Base-by-base conservation (phyloP, 2,113 vertebrate species). In the Sigmodon hispidus region DNA sequence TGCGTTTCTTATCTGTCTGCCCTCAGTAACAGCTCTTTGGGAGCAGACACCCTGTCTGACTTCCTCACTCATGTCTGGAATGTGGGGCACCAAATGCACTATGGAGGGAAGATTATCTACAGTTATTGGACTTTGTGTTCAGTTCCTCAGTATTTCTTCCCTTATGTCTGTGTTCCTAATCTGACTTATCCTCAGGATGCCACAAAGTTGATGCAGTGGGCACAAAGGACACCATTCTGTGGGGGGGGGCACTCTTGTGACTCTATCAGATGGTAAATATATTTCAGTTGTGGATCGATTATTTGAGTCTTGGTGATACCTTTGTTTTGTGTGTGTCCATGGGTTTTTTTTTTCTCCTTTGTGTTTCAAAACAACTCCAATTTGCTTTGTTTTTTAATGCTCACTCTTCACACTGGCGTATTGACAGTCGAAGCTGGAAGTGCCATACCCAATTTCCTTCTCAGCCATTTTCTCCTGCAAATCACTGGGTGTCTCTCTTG, bases 401-500 rank as follows among this genome's bases (percentile, higher is more conserved):
- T 97, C 76, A 77, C n/a, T 92, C 70, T 80, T 97, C 36, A 91
- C 77, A 94, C 67, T 96, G 86, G 67, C 86, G 91, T 90, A 95
- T 89, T 96, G 94, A 97, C 77, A 95, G 61, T 83, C 79, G 15
- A 91, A 45, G 43, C 65, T 92, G 87, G 83, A 96, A 86, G 45
- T 1, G 0, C 91, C 81, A 88, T 95, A 69, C 91, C 76, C 86
- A 91, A 94, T 92, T 96, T 96, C 72, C 69, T 87, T 93, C 93
- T 83, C 73, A 96, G 91, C 92, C 67, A 97, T 92, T 97, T 97
- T 50, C 67, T 93, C 67, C 87, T 95, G 55, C 45, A 96, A 92
- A 92, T 97, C 92, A 92, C 88, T 76, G 76, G 59, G 40, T 86
- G 52, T 91, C 89, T 95, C 52, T 96, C 73, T 96, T 91, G 90